These are phyloP conservation scores for Urocolius indicus DNA, from an alignment of 2,113 vertebrate genomes.

Conservation along the genomic window DNA sequence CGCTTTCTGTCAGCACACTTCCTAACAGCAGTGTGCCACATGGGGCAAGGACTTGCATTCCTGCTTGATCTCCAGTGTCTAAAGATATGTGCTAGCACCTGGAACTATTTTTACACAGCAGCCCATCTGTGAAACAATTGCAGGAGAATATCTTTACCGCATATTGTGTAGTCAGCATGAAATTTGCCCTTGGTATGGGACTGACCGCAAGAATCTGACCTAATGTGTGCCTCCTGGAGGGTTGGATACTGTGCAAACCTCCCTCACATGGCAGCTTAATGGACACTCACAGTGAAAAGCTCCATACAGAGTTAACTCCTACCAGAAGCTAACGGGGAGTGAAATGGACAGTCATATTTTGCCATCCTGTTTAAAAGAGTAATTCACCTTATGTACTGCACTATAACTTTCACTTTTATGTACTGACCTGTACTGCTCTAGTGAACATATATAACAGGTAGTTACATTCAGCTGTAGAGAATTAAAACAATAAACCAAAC, in stretches of 20 bases:
- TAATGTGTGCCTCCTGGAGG: neutral
- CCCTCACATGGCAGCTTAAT: neutral
- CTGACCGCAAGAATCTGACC: neutral
- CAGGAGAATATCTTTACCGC: neutral
- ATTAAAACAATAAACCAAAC: slow-evolving; percentile 72
- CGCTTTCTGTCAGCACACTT: neutral
- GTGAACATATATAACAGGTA: slow-evolving; percentile 52
- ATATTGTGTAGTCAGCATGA: neutral
- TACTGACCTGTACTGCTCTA: slow-evolving; percentile 25
- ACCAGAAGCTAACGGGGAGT: neutral
- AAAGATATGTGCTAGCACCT: neutral
- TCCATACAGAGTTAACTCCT: neutral
- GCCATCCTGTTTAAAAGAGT: slow-evolving; percentile 25
- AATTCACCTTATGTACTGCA: slow-evolving; percentile 1
- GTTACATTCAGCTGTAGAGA: slow-evolving; percentile 53
- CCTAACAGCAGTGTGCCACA: neutral
- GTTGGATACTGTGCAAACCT: neutral
- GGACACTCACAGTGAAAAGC: neutral
- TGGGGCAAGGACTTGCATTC: neutral
- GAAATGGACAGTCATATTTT: slow-evolving; percentile 39
- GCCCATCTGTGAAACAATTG: neutral
- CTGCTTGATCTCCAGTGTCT: neutral
- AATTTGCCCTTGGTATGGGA: neutral
- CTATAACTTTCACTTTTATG: slow-evolving; percentile 60
- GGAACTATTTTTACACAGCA: neutral